Evolutionary conservation across 37 sponge, comb jelly and placozoan species (phyloP), one percentile per base, ranked within the genome.

Genomic region (Theonella swinhoei): DNA sequence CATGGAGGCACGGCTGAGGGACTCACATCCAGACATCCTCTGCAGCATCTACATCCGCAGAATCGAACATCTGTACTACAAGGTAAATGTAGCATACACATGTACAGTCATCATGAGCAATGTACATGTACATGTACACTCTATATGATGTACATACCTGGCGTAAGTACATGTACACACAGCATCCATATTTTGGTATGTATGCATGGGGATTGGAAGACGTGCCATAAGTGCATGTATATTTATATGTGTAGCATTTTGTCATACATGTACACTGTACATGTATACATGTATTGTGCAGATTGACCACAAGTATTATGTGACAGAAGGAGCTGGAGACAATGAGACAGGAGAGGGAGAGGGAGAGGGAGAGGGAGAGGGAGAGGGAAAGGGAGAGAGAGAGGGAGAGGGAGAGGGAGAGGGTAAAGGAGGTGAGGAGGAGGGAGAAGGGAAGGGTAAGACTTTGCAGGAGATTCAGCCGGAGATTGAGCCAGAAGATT

Each of bases 61-160:
- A 32, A 95, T 98, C 24, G 98, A 98, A 39, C 98, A 98, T 60
- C 83, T 93, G 39, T 98, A 98, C 78, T 98, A 93, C 86, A 98
- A 98, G 94, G 97, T 94, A 58, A 62, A 59, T 40, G 67, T 26
- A 9, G 79, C 62, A 1, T 73, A 1, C n/a, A n/a, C n/a, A n/a
- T n/a, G n/a, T n/a, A n/a, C n/a, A n/a, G n/a, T 38, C 58, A 7
- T 28, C 43, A 47, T 74, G 75, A 4, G 41, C 2, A 60, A 67
- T 9, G 79, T 4, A 9, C 22, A n/a, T 32, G 71, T 62, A 30
- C 70, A 68, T n/a, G 20, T n/a, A 68, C 70, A 31, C 70, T 24
- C 33, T 24, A 14, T 14, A 14, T 14, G 23, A 68, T n/a, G 33
- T 30, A 30, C 70, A 24, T n/a, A n/a, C 70, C 11, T n/a, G 22